Evolutionary conservation across 2,888 invertebrate species (phyloP).

Genomic region (Harpalus rubripes): DNA sequence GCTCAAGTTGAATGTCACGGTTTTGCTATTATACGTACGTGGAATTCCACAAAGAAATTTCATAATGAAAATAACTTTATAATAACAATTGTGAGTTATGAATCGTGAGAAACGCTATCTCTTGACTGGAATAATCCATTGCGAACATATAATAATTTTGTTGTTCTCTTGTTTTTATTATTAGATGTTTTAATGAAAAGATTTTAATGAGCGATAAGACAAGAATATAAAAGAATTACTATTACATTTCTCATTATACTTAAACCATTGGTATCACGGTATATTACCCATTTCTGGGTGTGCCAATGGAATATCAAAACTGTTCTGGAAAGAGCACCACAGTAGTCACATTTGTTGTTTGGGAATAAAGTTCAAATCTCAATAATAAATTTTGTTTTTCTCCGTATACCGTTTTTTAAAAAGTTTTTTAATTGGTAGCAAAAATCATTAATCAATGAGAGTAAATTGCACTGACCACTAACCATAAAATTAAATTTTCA

Average conservation of each 20-base stretch:
- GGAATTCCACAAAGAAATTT: slow-evolving; percentile 41
- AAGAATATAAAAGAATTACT: neutral
- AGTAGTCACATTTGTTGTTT: too few species aligned
- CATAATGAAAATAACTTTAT: slow-evolving; percentile 26
- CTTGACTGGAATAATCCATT: neutral
- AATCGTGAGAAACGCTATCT: slow-evolving; percentile 22
- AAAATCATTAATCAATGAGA: neutral
- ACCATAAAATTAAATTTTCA: neutral
- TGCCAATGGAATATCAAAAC: too few species aligned
- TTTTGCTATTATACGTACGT: slow-evolving; percentile 15
- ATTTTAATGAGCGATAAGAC: neutral
- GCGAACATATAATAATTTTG: neutral
- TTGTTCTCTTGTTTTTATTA: neutral
- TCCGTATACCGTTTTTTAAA: neutral
- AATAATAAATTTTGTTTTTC: neutral
- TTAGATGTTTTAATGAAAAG: neutral
- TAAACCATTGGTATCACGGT: neutral
- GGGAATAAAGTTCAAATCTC: too few species aligned
- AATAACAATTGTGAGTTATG: slow-evolving; percentile 36
- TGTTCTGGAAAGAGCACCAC: too few species aligned
- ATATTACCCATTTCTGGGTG: too few species aligned
- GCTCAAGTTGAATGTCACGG: slow-evolving; percentile 41
- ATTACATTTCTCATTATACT: neutral
- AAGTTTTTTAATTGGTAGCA: neutral
- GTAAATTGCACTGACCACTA: neutral